Base-by-base conservation (phyloP, 2,113 vertebrate genomes). In the Colinus virginianus region DNA sequence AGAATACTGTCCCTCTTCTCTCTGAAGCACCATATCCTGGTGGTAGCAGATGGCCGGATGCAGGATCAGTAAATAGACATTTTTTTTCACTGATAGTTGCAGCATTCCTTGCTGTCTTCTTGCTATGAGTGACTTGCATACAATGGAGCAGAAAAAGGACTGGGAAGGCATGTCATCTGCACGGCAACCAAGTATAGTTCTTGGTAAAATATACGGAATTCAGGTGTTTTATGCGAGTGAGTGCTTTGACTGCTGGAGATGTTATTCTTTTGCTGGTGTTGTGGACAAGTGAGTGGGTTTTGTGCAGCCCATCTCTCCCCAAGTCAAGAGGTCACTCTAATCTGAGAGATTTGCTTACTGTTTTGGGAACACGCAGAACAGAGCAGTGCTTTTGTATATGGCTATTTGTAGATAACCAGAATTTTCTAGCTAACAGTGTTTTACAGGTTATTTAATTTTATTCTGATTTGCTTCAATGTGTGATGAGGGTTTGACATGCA, bases 11-110 rank as follows among this genome's bases (percentile, higher is more conserved):
- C 43, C 80, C 19, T 79, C 28, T 88, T 13, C 32, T 79, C 43
- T 90, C 58, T 74, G 67, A 76, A 95, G 38, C 40, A 66, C 49
- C 7, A 12, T 30, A 25, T n/a, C 67, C 84, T 84, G 45, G 59
- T 82, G 63, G 32, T 14, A 87, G 74, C 66, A 88, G 80, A 69
- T 78, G 83, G 56, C 45, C 79, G 67, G 38, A 84, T 90, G 67
- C 74, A 87, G 36, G 53, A 92, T 95, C 66, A 94, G 81, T 84
- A 43, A 81, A 93, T 80, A 71, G 28, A 48, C 45, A 7, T 56
- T 90, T n/a, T 76, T 30, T 78, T 90, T 71, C 67, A 48, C 62
- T 75, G 46, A 67, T 74, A 81, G 86, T 53, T 88, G 21, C 78
- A 64, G 40, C 16, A 28, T 49, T 87, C 45, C 80, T 92, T 55